Conservation (phyloP, 2,888 invertebrate species). For the Polymixis flavicincta region DNA sequence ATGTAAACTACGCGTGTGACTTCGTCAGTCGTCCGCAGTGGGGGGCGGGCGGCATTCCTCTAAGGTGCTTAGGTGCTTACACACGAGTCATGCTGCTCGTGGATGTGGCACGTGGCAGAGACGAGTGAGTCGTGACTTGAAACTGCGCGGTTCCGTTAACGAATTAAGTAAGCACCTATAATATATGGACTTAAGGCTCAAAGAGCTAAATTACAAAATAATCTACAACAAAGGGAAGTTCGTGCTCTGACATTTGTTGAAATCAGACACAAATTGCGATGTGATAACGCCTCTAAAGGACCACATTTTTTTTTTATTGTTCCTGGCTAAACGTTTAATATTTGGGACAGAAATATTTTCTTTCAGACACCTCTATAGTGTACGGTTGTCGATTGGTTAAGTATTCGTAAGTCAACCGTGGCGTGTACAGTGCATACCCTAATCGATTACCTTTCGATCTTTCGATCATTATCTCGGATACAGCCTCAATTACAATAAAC, state of each 20-base stretch:
- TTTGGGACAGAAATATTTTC: neutral
- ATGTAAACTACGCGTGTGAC: slow-evolving; percentile 55
- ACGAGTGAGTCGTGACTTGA: slow-evolving; percentile 44
- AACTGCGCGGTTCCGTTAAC: slow-evolving; percentile 39
- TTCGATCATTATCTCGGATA: slow-evolving; percentile 76
- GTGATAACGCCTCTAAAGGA: neutral
- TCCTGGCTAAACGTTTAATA: neutral
- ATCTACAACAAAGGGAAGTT: neutral
- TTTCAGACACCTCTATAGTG: neutral
- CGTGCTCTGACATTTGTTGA: neutral
- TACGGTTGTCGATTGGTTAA: neutral
- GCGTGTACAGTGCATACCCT: slow-evolving; percentile 56
- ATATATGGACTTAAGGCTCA: neutral
- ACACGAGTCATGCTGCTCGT: slow-evolving; percentile 35
- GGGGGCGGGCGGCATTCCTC: slow-evolving; percentile 61
- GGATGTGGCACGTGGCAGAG: slow-evolving; percentile 48
- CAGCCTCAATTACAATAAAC: slow-evolving; percentile 75
- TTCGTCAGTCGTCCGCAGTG: slow-evolving; percentile 59
- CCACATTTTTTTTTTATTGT: neutral
- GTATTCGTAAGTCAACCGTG: neutral
- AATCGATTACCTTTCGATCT: slow-evolving; percentile 75
- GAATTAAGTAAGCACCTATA: neutral
- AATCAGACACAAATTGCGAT: neutral
- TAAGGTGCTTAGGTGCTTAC: slow-evolving; percentile 43
- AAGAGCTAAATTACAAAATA: neutral